These are phyloP conservation scores for Catagonus wagneri DNA, from an alignment of 2,113 vertebrate species.

Conservation along the genomic window DNA sequence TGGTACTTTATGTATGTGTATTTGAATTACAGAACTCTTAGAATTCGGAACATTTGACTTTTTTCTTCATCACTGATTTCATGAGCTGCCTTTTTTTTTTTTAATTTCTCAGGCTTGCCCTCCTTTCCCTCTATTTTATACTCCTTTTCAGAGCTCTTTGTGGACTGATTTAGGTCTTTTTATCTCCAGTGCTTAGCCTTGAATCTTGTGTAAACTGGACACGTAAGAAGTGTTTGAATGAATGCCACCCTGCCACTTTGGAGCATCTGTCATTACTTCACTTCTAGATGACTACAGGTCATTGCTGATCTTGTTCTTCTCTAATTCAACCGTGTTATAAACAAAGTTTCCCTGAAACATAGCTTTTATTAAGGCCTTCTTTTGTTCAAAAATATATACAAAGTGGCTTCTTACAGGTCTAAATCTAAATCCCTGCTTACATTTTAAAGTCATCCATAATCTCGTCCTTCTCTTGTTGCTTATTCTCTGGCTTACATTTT, in stretches of 20 bases:
- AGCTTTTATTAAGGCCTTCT: not conserved
- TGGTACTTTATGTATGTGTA: not conserved
- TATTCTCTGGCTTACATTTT: not conserved
- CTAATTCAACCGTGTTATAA: not conserved
- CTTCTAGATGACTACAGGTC: not conserved
- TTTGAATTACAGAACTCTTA: constrained; percentile 13
- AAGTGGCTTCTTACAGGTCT: not conserved
- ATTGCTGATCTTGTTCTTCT: not conserved
- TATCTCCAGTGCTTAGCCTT: not conserved
- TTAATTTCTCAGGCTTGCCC: not conserved
- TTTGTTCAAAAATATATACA: constrained; percentile 1
- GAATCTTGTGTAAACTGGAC: not conserved
- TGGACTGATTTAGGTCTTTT: not conserved
- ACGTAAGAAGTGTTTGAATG: not conserved
- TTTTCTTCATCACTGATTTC: constrained; percentile 29
- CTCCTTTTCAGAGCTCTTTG: constrained; percentile 6
- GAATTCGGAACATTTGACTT: not conserved
- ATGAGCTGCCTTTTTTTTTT: not conserved
- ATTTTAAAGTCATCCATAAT: not conserved
- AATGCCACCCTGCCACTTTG: not conserved
- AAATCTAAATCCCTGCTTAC: not conserved
- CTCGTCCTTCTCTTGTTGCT: not conserved
- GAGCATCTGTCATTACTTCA: not conserved
- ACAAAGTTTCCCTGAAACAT: not conserved
- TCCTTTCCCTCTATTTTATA: not conserved